Conservation (phyloP, 2,113 vertebrate species). For the Peucedramus taeniatus region DNA sequence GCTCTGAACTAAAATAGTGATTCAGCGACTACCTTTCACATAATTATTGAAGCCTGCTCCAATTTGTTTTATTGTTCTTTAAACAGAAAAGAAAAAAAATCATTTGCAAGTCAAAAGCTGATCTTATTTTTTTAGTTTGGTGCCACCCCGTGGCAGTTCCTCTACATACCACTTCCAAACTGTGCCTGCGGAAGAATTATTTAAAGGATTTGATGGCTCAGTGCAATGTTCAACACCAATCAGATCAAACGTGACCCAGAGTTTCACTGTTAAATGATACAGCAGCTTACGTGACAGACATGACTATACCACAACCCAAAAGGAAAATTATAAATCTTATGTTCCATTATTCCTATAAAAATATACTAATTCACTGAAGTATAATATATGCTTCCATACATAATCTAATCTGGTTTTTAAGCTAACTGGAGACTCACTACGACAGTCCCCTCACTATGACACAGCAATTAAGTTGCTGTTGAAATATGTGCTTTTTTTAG, state of each 20-base stretch:
- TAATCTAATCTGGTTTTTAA: background rate
- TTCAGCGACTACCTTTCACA: background rate
- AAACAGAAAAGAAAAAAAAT: background rate
- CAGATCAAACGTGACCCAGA: background rate
- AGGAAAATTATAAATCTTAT: background rate
- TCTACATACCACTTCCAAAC: background rate
- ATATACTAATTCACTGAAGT: background rate
- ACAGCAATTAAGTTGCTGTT: background rate
- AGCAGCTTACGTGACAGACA: background rate
- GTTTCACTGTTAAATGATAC: background rate
- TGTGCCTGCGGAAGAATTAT: background rate
- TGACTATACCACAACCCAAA: background rate
- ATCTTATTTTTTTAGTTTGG: conserved; percentile 13
- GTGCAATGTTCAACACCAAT: background rate
- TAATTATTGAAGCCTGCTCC: background rate
- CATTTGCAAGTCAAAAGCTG: background rate
- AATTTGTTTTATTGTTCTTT: background rate
- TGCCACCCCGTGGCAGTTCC: conserved; percentile 45
- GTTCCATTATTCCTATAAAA: background rate
- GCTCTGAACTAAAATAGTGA: background rate
- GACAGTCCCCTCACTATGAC: background rate
- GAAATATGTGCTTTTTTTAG: background rate
- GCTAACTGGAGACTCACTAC: background rate
- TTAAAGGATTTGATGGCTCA: background rate
- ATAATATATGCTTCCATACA: background rate